phyloP scores from a whole-genome alignment of 2,888 invertebrate species.

The Thelaira solivaga region DNA sequence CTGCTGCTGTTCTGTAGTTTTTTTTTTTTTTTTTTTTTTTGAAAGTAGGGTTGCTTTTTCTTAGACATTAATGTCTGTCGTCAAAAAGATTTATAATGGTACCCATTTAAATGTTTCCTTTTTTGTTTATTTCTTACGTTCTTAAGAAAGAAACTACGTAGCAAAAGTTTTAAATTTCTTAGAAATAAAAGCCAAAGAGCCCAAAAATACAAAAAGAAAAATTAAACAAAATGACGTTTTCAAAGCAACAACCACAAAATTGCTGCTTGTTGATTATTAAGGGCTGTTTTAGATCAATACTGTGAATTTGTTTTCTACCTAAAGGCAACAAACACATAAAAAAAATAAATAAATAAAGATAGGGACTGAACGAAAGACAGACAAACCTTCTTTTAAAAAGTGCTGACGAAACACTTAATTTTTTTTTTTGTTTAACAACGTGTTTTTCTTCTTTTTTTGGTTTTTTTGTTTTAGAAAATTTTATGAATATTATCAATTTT shows the following conservation, averaged over 20 bases:
- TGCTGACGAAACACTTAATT: conserved; percentile 52
- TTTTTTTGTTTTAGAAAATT: conserved; percentile 31
- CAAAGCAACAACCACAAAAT: conserved; percentile 28
- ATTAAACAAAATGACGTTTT: conserved; percentile 62
- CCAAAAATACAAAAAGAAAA: conserved; percentile 15
- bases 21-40: neutral
- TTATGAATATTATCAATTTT: conserved; percentile 54
- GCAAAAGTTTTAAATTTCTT: conserved; percentile 77
- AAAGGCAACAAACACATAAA: conserved; percentile 34
- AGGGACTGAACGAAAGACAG: neutral
- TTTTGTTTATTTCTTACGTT: neutral
- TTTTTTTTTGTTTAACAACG: conserved; percentile 17
- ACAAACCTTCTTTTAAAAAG: conserved; percentile 1
- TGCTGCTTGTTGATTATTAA: conserved; percentile 43
- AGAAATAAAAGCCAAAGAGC: conserved; percentile 74
- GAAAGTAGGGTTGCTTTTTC: conserved; percentile 28
- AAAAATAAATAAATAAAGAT: neutral
- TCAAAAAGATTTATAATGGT: conserved; percentile 59
- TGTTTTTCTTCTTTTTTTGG: conserved; percentile 8
- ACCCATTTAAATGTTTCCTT: conserved; percentile 45
- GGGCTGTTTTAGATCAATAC: conserved; percentile 41
- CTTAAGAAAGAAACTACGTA: neutral
- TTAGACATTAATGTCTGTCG: conserved; percentile 19
- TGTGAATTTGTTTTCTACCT: conserved; percentile 29
- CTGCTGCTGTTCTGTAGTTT: conserved; percentile 13